Evolutionary conservation across 2,113 vertebrate species (phyloP).

Genomic region (Dolichallabes microphthalmus): DNA sequence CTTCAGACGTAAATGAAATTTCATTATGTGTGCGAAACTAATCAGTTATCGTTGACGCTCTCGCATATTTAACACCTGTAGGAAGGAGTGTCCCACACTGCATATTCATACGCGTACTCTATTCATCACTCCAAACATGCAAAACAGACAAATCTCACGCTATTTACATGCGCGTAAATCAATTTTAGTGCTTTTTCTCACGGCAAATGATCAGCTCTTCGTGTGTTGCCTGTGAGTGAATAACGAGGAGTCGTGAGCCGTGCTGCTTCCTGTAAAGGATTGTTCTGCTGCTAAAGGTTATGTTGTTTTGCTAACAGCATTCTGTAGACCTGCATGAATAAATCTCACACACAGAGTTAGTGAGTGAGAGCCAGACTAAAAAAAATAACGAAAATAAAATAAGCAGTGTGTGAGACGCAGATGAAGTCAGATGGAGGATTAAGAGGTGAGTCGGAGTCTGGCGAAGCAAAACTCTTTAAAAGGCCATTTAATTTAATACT

Average conservation of each 20-base stretch:
- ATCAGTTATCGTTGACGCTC: background rate
- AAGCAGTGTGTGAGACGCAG: background rate
- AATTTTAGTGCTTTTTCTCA: background rate
- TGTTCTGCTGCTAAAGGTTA: background rate
- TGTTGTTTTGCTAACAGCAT: slow-evolving; percentile 13
- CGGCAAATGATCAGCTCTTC: background rate
- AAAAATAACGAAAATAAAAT: background rate
- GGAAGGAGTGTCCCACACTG: background rate
- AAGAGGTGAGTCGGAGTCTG: background rate
- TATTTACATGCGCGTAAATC: background rate
- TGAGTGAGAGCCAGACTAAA: no score
- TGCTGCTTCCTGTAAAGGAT: background rate
- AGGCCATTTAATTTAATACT: background rate
- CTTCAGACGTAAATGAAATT: background rate
- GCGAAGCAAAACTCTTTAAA: background rate
- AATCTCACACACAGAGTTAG: background rate
- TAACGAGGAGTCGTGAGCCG: slow-evolving; percentile 7
- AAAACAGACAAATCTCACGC: background rate
- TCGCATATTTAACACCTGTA: background rate
- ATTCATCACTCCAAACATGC: background rate
- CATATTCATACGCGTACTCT: background rate
- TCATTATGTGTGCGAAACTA: background rate
- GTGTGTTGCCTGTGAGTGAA: background rate
- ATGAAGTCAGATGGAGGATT: slow-evolving; percentile 12
- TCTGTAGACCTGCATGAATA: background rate